These are phyloP conservation scores for Drosophila albomicans DNA, from an alignment of 1,140 invertebrate species.

Conservation along the genomic window DNA sequence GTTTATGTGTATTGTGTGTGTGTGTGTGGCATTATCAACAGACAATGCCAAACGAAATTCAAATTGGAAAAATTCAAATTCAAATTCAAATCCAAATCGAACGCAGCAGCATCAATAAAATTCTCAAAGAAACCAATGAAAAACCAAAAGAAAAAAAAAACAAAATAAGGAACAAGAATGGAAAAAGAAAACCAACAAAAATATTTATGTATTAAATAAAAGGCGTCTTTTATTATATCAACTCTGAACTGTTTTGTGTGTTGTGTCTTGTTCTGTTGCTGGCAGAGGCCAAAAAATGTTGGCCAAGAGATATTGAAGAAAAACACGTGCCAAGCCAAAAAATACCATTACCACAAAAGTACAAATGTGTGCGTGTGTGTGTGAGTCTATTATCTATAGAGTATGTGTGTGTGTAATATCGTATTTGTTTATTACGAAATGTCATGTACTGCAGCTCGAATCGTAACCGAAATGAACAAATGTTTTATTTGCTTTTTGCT, in stretches of 20 bases:
- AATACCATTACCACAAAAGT: slow-evolving; percentile 75
- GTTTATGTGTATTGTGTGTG: slow-evolving; percentile 13
- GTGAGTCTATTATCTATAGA: slow-evolving; percentile 16
- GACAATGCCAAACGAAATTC: slow-evolving; percentile 81
- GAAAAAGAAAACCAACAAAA: slow-evolving; percentile 46
- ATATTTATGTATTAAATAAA: slow-evolving; percentile 7
- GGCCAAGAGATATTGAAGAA: slow-evolving; percentile 60
- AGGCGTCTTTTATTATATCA: slow-evolving; percentile 13
- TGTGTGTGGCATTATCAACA: slow-evolving; percentile 67
- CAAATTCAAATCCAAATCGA: slow-evolving; percentile 80
- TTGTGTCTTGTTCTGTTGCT: slow-evolving; percentile 24
- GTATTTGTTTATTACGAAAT: slow-evolving; percentile 48
- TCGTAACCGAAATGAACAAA: slow-evolving; percentile 48
- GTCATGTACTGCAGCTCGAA: slow-evolving; percentile 64
- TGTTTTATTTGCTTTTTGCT: slow-evolving; percentile 40
- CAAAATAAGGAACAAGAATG: neutral
- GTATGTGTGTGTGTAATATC: slow-evolving; percentile 36
- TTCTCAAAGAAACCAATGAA: slow-evolving; percentile 26
- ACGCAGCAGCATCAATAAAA: slow-evolving; percentile 80
- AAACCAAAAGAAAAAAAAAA: slow-evolving; percentile 31
- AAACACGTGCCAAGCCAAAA: slow-evolving; percentile 78
- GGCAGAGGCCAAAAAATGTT: slow-evolving; percentile 53
- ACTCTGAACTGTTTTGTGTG: slow-evolving; percentile 23
- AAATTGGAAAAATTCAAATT: slow-evolving; percentile 72
- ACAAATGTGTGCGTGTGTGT: slow-evolving; percentile 33